Conservation (phyloP, 1,140 invertebrate genomes). For the Ylistrum balloti region DNA sequence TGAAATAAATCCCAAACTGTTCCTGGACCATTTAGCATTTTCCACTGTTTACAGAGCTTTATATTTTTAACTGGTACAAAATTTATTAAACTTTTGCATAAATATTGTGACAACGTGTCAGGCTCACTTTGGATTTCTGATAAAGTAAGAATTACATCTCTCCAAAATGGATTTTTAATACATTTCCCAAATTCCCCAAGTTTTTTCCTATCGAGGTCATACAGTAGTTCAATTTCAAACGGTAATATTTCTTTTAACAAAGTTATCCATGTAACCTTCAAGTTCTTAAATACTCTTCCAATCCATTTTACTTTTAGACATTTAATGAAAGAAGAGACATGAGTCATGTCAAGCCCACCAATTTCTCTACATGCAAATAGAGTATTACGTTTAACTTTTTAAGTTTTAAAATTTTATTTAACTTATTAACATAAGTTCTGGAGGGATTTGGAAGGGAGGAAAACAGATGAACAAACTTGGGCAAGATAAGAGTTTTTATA, state of each 20-base stretch:
- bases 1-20: neutral
- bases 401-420: neutral
- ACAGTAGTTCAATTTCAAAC: too few species aligned
- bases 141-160: neutral
- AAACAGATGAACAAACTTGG: neutral
- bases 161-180: conserved; percentile 5
- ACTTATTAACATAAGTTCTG: neutral
- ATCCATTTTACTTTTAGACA: neutral
- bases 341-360: neutral
- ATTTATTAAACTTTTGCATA: neutral
- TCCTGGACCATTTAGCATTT: neutral
- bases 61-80: neutral
- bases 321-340: neutral
- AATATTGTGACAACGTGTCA: neutral
- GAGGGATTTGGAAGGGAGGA: neutral
- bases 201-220: too few species aligned
- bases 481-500: neutral
- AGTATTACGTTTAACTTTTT: neutral
- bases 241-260: too few species aligned
- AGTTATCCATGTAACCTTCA: too few species aligned
- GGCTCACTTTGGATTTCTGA: neutral
- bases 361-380: neutral
- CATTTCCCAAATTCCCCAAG: neutral
- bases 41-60: neutral
- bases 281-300: too few species aligned